Evolutionary conservation across 2,888 invertebrate species (phyloP).

Genomic region (Chrysopilus asiliformis): DNA sequence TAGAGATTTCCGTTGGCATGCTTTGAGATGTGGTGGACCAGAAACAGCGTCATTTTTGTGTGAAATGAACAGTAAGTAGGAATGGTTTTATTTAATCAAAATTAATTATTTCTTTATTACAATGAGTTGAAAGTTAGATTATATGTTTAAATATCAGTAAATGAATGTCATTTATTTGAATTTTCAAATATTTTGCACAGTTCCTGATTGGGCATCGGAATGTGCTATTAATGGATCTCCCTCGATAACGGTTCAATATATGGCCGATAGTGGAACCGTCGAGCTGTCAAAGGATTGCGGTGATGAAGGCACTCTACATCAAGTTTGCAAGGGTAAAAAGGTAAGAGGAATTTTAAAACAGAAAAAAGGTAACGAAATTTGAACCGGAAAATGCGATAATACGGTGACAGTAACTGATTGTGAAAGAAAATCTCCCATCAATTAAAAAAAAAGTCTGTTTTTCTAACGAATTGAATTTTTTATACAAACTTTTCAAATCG

Average conservation of each 20-base stretch:
- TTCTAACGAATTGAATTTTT: too few relatives aligned
- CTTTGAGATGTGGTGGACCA: constrained; percentile 60
- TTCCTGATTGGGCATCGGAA: constrained; percentile 65
- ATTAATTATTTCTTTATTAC: background rate
- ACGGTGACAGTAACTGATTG: constrained; percentile 1
- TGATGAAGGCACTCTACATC: constrained; percentile 54
- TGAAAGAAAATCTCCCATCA: background rate
- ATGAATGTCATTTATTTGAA: too few relatives aligned
- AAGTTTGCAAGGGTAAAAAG: constrained; percentile 61
- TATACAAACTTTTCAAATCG: too few relatives aligned
- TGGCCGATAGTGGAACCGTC: constrained; percentile 63
- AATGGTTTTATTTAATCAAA: background rate
- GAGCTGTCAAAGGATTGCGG: constrained; percentile 65
- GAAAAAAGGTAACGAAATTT: background rate
- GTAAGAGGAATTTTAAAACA: constrained; percentile 42
- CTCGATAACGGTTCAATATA: constrained; percentile 57
- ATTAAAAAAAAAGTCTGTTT: too few relatives aligned
- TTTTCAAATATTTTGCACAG: constrained; percentile 39
- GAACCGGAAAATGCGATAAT: background rate
- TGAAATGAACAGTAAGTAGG: constrained; percentile 55
- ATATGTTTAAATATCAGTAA: too few relatives aligned
- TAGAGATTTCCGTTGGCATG: constrained; percentile 66
- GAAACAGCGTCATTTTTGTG: constrained; percentile 67
- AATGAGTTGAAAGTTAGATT: too few relatives aligned
- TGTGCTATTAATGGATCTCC: constrained; percentile 60